phyloP scores from a whole-genome alignment of 2,797 vertebrate species.

The Netta rufina region DNA sequence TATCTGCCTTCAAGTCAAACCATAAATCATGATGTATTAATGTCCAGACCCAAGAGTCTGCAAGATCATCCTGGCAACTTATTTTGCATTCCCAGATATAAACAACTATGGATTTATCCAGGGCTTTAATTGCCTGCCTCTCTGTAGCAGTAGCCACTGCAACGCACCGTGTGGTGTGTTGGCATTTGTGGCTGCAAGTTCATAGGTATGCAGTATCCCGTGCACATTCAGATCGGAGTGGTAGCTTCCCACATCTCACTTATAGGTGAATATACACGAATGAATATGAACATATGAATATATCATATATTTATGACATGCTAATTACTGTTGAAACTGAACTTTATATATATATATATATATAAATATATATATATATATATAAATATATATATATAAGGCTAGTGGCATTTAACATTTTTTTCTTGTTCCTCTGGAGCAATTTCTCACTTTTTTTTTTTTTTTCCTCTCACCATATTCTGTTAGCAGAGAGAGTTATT shows the following conservation, averaged over 20 bases:
- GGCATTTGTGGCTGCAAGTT: not conserved
- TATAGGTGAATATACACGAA: not conserved
- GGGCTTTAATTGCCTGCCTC: not conserved
- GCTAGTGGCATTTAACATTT: not conserved
- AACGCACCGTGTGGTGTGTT: rapidly evolving
- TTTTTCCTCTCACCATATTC: not conserved
- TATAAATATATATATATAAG: not conserved
- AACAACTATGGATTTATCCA: not conserved
- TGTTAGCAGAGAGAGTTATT: not conserved
- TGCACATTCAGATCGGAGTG: not conserved
- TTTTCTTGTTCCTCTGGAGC: not conserved
- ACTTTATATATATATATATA: no score
- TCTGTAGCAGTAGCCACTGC: not conserved
- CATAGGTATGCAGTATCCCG: rapidly evolving
- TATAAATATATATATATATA: not conserved
- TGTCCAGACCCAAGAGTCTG: not conserved
- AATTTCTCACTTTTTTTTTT: not conserved
- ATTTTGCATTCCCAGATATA: not conserved
- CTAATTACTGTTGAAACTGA: not conserved
- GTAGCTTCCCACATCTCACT: rapidly evolving
- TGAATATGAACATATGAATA: no score
- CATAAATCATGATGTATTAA: not conserved
- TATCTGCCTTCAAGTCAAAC: not conserved
- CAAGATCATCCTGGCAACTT: not conserved
- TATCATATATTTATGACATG: not conserved